Base-by-base conservation (phyloP, 2,113 vertebrate species). In the Saimiri boliviensis region DNA sequence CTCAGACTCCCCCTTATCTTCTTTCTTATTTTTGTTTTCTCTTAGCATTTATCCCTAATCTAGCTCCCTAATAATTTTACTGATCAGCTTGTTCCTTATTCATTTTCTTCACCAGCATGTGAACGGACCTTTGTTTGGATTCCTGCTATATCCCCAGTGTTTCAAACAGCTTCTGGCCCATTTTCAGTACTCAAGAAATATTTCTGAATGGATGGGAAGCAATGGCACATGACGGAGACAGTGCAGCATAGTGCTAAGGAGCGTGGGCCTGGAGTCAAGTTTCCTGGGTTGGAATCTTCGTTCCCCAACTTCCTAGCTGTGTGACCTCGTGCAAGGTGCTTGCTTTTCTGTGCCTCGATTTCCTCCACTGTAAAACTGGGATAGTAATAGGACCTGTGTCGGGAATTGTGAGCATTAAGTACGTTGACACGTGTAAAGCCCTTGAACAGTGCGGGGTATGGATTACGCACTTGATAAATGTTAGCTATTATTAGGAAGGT, bases 401-500 rank as follows among this genome's bases (percentile, higher is more conserved):
- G 2, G 45, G 47, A 63, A 27, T 7, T 30, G 8, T 20, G 80
- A 84, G 47, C 76, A 52, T 21, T 19, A 23, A 30, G 21, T 8
- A 35, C 10, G 16, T 6, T 11, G 45, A 56, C 35, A 17, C 5
- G 13, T 13, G 37, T 35, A 32, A 79, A 70, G 40, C 60, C 19
- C 76, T 93, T 16, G 92, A 66, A n/a, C 10, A 60, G 66, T 54
- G 70, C 37, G 70, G 37, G 91, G 81, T 56, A 83, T 0, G 60
- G 63, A 92, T 1, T 3, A 58, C 40, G 45, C 21, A 25, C 94
- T 90, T 77, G 91, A 91, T 58, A 71, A 92, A 93, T 45, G 58
- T 37, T 32, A 85, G 94, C 66, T 30, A 21, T 82, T 60, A 74
- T 95, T 25, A 87, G 74, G 19, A 87, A 76, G 83, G 83, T 87